phyloP scores from a whole-genome alignment of 2,888 invertebrate species.

The Ethmia dodecea region DNA sequence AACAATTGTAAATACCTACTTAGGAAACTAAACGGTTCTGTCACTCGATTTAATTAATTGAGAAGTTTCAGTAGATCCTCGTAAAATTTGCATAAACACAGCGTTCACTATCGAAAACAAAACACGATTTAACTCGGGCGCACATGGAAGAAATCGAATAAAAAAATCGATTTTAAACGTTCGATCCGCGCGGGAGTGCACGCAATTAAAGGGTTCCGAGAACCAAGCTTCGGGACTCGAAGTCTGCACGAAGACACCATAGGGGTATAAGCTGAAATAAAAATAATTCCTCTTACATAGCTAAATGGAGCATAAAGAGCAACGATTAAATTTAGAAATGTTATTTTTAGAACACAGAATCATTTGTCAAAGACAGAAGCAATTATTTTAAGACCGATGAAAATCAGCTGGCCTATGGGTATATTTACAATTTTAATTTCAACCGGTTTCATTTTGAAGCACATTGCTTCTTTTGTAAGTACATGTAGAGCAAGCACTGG shows the following conservation, averaged over 20 bases:
- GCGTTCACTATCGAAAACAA: conserved; percentile 63
- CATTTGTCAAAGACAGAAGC: too few relatives aligned
- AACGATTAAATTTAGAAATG: not conserved
- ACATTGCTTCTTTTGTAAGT: too few relatives aligned
- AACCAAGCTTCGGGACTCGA: conserved; percentile 49
- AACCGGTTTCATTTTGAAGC: too few relatives aligned
- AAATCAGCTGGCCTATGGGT: too few relatives aligned
- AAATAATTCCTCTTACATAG: conserved; percentile 23
- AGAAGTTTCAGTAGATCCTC: conserved; percentile 72
- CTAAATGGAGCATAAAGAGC: not conserved
- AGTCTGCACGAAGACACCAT: conserved; percentile 43
- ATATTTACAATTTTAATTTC: too few relatives aligned
- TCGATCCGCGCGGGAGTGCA: conserved; percentile 68
- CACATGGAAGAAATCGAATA: conserved; percentile 70
- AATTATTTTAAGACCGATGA: too few relatives aligned
- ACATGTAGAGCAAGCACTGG: too few relatives aligned
- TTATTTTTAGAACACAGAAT: too few relatives aligned
- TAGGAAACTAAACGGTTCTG: too few relatives aligned
- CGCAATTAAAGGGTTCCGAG: conserved; percentile 75
- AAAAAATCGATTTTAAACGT: conserved; percentile 75
- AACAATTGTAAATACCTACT: too few relatives aligned
- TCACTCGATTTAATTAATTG: conserved; percentile 55
- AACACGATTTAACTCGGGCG: conserved; percentile 59
- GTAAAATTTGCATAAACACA: conserved; percentile 75
- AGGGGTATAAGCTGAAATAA: conserved; percentile 29